Evolutionary conservation across 2,888 invertebrate genomes (phyloP), one percentile per base, ranked within the genome.

Genomic region (Helobdella robusta): DNA sequence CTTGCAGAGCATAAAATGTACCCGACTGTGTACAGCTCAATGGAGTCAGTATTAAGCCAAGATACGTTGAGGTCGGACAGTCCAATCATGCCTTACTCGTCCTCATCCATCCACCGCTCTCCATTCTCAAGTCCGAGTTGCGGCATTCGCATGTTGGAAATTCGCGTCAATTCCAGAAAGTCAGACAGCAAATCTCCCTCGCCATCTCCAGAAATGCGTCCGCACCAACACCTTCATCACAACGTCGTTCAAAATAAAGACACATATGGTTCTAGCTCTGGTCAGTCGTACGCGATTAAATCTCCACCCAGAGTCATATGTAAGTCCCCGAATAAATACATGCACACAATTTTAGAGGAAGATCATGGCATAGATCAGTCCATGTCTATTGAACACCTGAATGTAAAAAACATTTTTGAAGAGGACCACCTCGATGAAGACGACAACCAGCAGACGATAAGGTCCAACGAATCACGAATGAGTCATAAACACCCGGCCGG

Each of bases 111-210:
- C 34, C 50, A 20, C 11, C n/a, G 66, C 20, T 48, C 59, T 23
- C 48, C 66, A 32, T 67, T 64, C 56, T 44, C 61, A 8, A 67
- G 67, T 46, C 67, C 67, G 3, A 65, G 65, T 25, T 67, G 67
- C 25, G 67, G 67, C 23, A 61, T 67, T 11, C 58, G 67, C 5
- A 67, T 67, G 67, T 64, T 65, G 8, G 67, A 67, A 40, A 35
- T 67, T 8, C 48, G 67, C 40, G 67, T 65, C 18, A 54, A n/a
- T 23, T 50, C 48, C 15, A 30, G 67, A 11, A 52, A 54, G 44
- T 66, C 66, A 8, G 63, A 64, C 63, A 64, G 66, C 50, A 63
- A 66, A 28, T 66, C 66, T 1, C 63, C 66, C 2, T 66, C 66
- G 1, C 66, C 66, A 1, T 62, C 63, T 32, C 66, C 63, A 2